Conservation (phyloP, 1,140 invertebrate species). For the Caenorhabditis tropicalis region DNA sequence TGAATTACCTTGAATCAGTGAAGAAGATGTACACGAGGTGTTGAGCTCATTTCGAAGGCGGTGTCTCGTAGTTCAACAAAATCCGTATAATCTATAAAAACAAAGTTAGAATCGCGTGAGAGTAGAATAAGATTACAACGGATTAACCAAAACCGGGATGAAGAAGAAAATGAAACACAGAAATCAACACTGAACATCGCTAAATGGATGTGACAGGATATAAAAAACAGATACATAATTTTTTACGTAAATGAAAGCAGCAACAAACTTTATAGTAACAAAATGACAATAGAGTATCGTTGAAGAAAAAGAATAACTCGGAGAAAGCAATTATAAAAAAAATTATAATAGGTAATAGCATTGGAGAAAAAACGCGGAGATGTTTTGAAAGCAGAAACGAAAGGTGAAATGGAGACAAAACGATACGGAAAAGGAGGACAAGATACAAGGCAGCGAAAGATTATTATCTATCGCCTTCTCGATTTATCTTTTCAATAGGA, state of each 20-base stretch:
- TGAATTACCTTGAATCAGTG: background rate
- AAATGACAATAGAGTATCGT: slow-evolving; percentile 42
- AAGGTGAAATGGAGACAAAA: background rate
- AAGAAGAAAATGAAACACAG: background rate
- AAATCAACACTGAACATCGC: slow-evolving; percentile 39
- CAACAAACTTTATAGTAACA: slow-evolving; percentile 46
- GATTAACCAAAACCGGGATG: background rate
- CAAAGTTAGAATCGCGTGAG: background rate
- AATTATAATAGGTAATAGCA: slow-evolving; percentile 11
- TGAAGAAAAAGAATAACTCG: background rate
- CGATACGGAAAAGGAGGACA: background rate
- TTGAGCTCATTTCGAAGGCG: background rate
- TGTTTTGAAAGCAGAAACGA: background rate
- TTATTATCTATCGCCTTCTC: background rate
- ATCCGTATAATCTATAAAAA: background rate
- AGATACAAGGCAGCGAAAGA: background rate
- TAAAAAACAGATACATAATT: background rate
- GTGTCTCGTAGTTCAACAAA: background rate
- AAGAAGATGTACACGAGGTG: slow-evolving; percentile 3
- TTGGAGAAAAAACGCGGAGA: background rate
- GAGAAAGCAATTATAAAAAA: slow-evolving; percentile 18
- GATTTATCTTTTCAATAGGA: background rate
- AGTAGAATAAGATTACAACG: background rate
- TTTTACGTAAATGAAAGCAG: background rate
- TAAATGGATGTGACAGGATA: slow-evolving; percentile 26